Base-by-base conservation (phyloP, 2,113 vertebrate genomes). In the Psilopsiagon aurifrons region DNA sequence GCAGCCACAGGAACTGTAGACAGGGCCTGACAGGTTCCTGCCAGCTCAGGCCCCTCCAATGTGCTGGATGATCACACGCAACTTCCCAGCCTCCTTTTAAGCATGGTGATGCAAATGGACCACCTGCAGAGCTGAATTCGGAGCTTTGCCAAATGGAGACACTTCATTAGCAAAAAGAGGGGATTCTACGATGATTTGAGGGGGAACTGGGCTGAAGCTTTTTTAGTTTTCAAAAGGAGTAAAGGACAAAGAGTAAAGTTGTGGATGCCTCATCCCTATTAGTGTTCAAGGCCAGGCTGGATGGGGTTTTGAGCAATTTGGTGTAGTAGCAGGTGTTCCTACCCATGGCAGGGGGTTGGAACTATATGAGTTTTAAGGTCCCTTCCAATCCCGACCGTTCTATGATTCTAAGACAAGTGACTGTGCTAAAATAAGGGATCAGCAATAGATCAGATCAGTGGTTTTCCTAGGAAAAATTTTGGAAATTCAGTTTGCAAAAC, bases 51-150 rank as follows among this genome's bases (percentile, higher is more conserved):
- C 28, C 73, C 25, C 54, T 69, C 33, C 46, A 25, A 3, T 1
- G 3, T 2, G 27, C 9, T 23, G 44, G 39, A 17, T 11, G 59
- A 43, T 1, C 31, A 31, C 49, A 62, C 19, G 9, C 20, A 44
- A 16, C 54, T 74, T 92, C 37, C 44, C 31, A 92, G 33, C 23
- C 63, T 31, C 43, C 16, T 35, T 49, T 71, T 43, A 57, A 47
- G n/a, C 18, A 44, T 1, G 1, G 37, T 0, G 1, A 44, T 2
- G 2, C 16, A 15, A 22, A 54, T 54, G 51, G 44, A 13, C 29
- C 6, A 13, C 73, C 57, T 46, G 33, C 49, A 41, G 67, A 73
- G 54, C 35, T 29, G 27, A 79, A 85, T 12, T 10, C 33, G 52
- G 66, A 60, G 19, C 27, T 70, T 63, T 52, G 27, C 39, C 60